A percentile compares a stretch with the other conserved stretches of the same genome.
Evolutionary conservation across 2,888 invertebrate species (phyloP).

Genomic region (Dendrolimus houi): DNA sequence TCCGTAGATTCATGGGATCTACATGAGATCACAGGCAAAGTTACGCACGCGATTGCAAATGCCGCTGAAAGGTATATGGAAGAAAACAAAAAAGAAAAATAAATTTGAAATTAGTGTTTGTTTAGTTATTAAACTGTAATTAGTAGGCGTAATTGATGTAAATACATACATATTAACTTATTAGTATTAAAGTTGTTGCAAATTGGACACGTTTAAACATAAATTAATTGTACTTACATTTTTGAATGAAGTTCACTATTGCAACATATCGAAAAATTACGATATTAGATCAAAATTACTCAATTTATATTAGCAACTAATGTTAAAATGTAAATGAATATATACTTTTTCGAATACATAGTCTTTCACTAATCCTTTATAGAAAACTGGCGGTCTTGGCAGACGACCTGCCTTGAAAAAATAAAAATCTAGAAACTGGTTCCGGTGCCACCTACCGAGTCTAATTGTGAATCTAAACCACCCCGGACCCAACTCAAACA

Average conservation of each 20-base stretch:
- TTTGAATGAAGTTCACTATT: slow-evolving; percentile 63
- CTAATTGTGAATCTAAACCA: too few relatives aligned
- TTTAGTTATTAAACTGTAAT: neutral
- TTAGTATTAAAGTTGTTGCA: slow-evolving; percentile 38
- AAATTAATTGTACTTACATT: slow-evolving; percentile 5
- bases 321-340: neutral
- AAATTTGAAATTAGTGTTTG: slow-evolving; percentile 1
- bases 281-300: slow-evolving; percentile 7
- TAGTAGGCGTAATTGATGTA: slow-evolving; percentile 6
- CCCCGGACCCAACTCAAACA: too few relatives aligned
- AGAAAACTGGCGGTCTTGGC: too few relatives aligned
- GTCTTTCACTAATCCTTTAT: too few relatives aligned
- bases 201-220: slow-evolving; percentile 61
- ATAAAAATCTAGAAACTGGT: too few relatives aligned
- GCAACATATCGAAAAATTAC: slow-evolving; percentile 34
- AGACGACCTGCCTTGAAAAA: too few relatives aligned
- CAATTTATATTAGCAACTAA: slow-evolving; percentile 1
- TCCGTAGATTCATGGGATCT: slow-evolving; percentile 62
- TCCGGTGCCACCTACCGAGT: too few relatives aligned
- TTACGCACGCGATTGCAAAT: slow-evolving; percentile 56
- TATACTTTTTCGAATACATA: neutral
- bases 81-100: slow-evolving; percentile 19
- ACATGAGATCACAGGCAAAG: slow-evolving; percentile 61
- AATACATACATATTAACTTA: slow-evolving; percentile 8
- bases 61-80: slow-evolving; percentile 58